phyloP scores from a whole-genome alignment of 1,140 invertebrate genomes.

The Spodoptera frugiperda region DNA sequence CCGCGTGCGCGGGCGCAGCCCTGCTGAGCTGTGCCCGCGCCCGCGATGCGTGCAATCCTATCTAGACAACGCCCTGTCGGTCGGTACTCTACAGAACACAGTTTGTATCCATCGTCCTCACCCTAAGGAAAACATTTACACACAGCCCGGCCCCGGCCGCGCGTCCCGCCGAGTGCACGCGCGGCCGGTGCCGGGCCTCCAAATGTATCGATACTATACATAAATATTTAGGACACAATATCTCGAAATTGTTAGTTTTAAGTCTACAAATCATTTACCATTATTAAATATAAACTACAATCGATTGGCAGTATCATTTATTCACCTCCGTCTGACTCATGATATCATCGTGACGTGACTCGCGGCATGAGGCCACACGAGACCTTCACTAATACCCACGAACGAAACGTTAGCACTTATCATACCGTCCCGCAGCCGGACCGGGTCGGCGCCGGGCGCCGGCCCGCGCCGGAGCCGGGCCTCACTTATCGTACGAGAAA shows the following conservation, averaged over 20 bases:
- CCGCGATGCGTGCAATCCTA: slow-evolving; percentile 72
- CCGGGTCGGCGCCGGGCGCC: background rate
- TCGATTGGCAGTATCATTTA: slow-evolving; percentile 83
- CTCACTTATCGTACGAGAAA: slow-evolving; percentile 48
- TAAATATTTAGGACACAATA: slow-evolving; percentile 83
- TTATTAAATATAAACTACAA: slow-evolving; percentile 81
- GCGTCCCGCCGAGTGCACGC: slow-evolving; percentile 15
- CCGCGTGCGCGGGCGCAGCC: slow-evolving; percentile 49
- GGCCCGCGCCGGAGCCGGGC: slow-evolving; percentile 10
- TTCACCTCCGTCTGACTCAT: slow-evolving; percentile 70
- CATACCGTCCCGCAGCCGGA: slow-evolving; percentile 33
- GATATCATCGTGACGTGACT: slow-evolving; percentile 69
- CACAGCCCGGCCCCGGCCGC: slow-evolving; percentile 56
- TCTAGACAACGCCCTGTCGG: slow-evolving; percentile 81
- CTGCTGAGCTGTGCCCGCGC: slow-evolving; percentile 47
- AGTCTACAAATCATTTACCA: slow-evolving; percentile 82
- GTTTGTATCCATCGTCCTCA: slow-evolving; percentile 81
- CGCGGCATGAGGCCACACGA: slow-evolving; percentile 12
- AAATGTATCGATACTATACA: slow-evolving; percentile 78
- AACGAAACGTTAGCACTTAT: slow-evolving; percentile 47
- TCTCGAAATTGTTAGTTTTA: slow-evolving; percentile 78
- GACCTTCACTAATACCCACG: slow-evolving; percentile 28
- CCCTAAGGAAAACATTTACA: slow-evolving; percentile 79
- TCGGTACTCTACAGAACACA: slow-evolving; percentile 84
- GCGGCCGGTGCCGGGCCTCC: slow-evolving; percentile 61